Evolutionary conservation across 2,113 vertebrate species (phyloP), one percentile per base, ranked within the genome.

Genomic region (Dendropsophus ebraccatus): DNA sequence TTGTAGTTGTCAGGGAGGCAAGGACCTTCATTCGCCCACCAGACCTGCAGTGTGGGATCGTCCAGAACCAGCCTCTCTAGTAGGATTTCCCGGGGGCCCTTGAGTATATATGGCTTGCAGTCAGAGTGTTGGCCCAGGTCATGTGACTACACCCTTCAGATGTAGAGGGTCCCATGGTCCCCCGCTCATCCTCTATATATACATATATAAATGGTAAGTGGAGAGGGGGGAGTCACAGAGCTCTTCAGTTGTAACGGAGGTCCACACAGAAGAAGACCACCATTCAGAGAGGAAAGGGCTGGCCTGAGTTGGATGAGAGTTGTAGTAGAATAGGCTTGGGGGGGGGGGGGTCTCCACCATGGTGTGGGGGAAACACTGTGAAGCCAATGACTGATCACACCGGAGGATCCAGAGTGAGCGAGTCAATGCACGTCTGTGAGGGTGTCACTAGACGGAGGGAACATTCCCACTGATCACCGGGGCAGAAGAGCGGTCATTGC

Each of bases 21-120:
- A 35, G 67, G 25, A 2, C 82, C 54, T 45, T 84, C 82, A 84
- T 84, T 32, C 37, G 30, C 50, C 81, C 67, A 32, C 25, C 35
- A 9, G n/a, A n/a, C 16, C 9, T 5, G 14, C 28, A 13, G n/a
- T 10, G 17, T 25, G 82, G 37, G 54, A 56, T 84, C 19, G 25
- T 84, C 72, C 72, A 37, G 72, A 62, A 37, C 70, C 54, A n/a
- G n/a, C n/a, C n/a, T n/a, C n/a, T n/a, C n/a, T n/a, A n/a, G n/a
- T n/a, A n/a, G n/a, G n/a, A n/a, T n/a, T n/a, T n/a, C n/a, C n/a
- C n/a, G n/a, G n/a, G n/a, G 11, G 13, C 49, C 49, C 49, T 1
- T 58, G 10, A 25, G 23, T 25, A 62, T 28, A 62, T 62, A 62
- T 62, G 58, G 58, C 58, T 28, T 62, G 58, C 28, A 25, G 9